Percentiles rank a stretch among this genome's conserved stretches.
These are phyloP conservation scores for human (Homo sapiens) DNA, from an alignment of 2,113 vertebrate genomes.

Conservation along the genomic window GRCh38 chr19:16154001-16154500, in stretches of 20 bases:
- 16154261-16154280: neutral
- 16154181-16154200: neutral
- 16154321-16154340: neutral
- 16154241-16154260: neutral
- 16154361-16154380: neutral
- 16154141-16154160: neutral
- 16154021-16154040: too few species aligned
- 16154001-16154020: neutral
- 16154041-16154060: neutral
- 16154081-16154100: neutral
- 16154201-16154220: neutral
- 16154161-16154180: neutral
- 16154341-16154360: too few species aligned
- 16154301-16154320: neutral
- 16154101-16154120: neutral
- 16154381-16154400: neutral
- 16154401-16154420: conserved; percentile 13
- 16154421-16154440: conserved; percentile 54
- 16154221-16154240: neutral
- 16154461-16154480: too few species aligned
- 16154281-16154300: neutral
- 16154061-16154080: neutral
- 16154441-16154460: neutral
- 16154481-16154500: conserved; percentile 13
- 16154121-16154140: neutral